Base-by-base conservation (phyloP, 1,140 invertebrate species). In the Diorhabda elongata region DNA sequence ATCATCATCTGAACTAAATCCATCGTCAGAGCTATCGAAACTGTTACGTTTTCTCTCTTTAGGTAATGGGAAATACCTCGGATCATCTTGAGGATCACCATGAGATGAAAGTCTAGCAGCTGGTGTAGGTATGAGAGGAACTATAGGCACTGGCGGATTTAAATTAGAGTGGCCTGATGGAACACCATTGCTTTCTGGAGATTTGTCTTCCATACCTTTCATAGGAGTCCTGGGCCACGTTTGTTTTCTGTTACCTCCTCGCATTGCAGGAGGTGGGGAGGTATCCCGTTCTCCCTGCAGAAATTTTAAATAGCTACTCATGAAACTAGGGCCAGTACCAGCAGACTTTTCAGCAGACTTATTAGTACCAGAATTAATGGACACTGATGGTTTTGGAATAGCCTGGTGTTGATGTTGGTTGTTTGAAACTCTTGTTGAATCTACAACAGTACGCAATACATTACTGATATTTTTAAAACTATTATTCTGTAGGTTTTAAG, bases 241-340 rank as follows among this genome's bases (percentile, higher is more conserved):
- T 26, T 87, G 84, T 76, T 89, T 89, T 67, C 88, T 84, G 4
- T 61, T 86, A 11, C 87, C 87, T 26, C 87, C 87, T 75, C 88
- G 83, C 71, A 84, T 83, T 60, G 84, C 83, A 8, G 90, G 88
- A 45, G 90, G 90, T n/a, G 90, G 90, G 73, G 91, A 92, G 47
- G 88, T 87, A 66, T 92, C 91, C 44, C 89, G 85, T 76, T 92
- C 91, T 61, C 92, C 92, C 84, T 93, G 90, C 73, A 93, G 82
- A 81, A 93, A 93, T 78, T 92, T 93, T 57, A 92, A 83, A 83
- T 92, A 93, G 81, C 91, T 92, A 73, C 88, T 90, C 90, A 93
- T 92, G 79, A 93, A 93, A 68, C 91, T 90, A 44, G 88, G 87
- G 73, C 90, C 89, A 73, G 86, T 87, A 79, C 85, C 87, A 79